These are phyloP conservation scores for Motacilla alba DNA, from an alignment of 2,113 vertebrate species.

Conservation along the genomic window DNA sequence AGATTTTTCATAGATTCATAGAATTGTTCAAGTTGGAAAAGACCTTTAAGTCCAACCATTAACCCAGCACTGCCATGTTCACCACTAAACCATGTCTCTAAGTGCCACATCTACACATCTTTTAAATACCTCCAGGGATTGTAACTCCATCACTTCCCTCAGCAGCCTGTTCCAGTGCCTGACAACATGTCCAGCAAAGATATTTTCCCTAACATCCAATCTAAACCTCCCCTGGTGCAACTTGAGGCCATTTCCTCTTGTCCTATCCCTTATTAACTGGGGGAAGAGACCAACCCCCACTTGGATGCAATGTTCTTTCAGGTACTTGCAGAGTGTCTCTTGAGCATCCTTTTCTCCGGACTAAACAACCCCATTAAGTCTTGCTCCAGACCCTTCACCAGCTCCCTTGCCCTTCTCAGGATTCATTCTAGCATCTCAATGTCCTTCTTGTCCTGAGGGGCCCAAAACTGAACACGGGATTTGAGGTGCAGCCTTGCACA, in stretches of 20 bases:
- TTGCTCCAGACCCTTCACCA: not conserved
- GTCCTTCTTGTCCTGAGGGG: not conserved
- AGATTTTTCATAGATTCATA: not conserved
- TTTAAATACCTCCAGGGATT: not conserved
- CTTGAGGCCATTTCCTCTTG: not conserved
- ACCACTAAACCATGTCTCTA: not conserved
- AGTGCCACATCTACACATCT: not conserved
- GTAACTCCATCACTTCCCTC: not conserved
- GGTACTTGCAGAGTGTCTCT: not conserved
- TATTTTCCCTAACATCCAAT: not conserved
- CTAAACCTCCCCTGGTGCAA: not conserved
- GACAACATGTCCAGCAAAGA: not conserved
- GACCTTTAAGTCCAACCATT: not conserved
- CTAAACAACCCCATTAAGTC: not conserved
- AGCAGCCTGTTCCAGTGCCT: not conserved
- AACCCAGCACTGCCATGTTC: not conserved
- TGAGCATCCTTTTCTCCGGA: not conserved
- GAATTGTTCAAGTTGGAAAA: not conserved
- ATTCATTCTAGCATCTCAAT: not conserved
- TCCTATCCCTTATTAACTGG: not conserved
- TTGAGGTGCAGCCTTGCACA: rapidly evolving
- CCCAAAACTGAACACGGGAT: not conserved
- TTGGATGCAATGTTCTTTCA: not conserved
- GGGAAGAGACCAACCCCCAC: not conserved
- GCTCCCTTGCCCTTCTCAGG: not conserved